A percentile compares a stretch with the other conserved stretches of the same genome.
phyloP scores from a whole-genome alignment of 2,797 vertebrate species.

The Pseudotriccus pelzelni region DNA sequence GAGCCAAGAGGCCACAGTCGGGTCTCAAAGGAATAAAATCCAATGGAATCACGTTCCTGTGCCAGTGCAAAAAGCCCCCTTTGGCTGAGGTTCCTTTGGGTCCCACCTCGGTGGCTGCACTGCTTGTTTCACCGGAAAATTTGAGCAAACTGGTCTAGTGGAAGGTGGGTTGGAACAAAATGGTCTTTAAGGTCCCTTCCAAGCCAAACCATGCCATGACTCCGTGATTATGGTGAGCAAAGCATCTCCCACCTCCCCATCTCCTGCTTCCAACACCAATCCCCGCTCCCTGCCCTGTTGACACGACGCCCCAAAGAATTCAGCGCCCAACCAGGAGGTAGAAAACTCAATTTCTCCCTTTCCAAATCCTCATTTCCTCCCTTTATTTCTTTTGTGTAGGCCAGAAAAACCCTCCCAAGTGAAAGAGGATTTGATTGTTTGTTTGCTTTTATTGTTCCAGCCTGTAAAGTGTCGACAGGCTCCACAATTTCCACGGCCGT shows the following conservation, averaged over 20 bases:
- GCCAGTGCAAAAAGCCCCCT: background rate
- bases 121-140: background rate
- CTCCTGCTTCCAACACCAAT: background rate
- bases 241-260: background rate
- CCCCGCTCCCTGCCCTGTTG: fast-evolving
- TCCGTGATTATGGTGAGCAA: background rate
- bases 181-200: background rate
- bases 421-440: background rate
- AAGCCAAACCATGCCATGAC: background rate
- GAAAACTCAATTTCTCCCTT: background rate
- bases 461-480: constrained; percentile 7
- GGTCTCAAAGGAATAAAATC: background rate
- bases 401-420: background rate
- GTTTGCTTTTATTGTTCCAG: constrained; percentile 19
- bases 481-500: background rate
- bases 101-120: background rate
- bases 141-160: fast-evolving
- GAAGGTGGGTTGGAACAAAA: background rate
- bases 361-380: background rate
- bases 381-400: background rate
- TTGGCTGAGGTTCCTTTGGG: background rate
- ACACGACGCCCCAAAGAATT: fast-evolving
- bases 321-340: background rate
- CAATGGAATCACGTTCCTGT: background rate
- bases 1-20: background rate